Evolutionary conservation across 2,113 vertebrate genomes (phyloP), one percentile per base, ranked within the genome.

Genomic region (Mastomys coucha): DNA sequence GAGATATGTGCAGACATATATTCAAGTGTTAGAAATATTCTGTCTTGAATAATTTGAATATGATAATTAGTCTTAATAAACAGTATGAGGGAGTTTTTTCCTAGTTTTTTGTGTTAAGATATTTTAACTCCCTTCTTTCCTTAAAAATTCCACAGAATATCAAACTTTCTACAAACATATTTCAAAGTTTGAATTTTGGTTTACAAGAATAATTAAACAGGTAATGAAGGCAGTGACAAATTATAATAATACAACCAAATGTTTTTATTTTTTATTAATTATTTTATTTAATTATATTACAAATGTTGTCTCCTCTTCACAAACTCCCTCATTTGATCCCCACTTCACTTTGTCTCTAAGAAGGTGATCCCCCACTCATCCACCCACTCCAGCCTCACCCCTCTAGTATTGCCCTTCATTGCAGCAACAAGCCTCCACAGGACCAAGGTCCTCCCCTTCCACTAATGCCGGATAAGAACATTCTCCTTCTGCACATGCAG

Each of bases 21-120:
- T 94, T 93, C 42, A 92, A 70, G 78, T 90, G 58, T 56, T 72
- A 95, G 77, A 94, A 97, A 96, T 24, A 24, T 31, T 88, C 56
- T 88, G 1, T 39, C 31, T 93, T 31, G 19, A 36, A 11, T 91
- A 80, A 91, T 93, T 94, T 93, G 31, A 97, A 96, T 89, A 96
- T 92, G 51, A 36, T 93, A 58, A 95, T 89, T 91, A 31, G 12
- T 45, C 49, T 95, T 84, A 42, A 90, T 82, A 85, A 96, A 95
- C 6, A 56, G 19, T 73, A 5, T 58, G 17, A 89, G 45, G 10
- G 13, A 7, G 93, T 93, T 88, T n/a, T 78, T 94, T 49, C 7
- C 9, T 70, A 77, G 5, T 20, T 69, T 69, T 91, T 1, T 31
- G 81, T 93, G 11, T 80, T 78, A 31, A 88, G 39, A 75, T 87